Evolutionary conservation across 2,113 vertebrate species (phyloP).

Genomic region (Hemicordylus capensis): DNA sequence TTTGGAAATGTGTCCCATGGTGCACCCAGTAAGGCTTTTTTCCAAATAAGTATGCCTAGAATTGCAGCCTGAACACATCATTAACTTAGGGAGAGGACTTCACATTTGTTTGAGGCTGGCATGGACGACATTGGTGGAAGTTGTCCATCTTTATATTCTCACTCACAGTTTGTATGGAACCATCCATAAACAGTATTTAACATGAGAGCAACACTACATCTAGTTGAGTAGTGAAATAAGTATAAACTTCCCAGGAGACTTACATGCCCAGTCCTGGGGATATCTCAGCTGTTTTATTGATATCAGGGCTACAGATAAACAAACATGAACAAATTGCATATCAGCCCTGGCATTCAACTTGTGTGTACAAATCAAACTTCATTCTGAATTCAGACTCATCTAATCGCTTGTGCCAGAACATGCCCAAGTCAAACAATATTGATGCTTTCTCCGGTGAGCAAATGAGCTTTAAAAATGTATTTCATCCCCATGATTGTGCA

Average conservation of each 20-base stretch:
- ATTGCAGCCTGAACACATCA: no score
- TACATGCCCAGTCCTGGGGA: background rate
- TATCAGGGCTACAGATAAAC: background rate
- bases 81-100: no score
- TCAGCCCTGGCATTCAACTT: background rate
- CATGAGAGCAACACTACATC: background rate
- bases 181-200: background rate
- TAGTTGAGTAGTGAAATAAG: background rate
- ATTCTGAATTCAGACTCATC: background rate
- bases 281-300: background rate
- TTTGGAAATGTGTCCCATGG: no score
- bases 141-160: background rate
- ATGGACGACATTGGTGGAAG: background rate
- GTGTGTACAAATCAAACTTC: background rate
- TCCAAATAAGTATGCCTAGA: no score
- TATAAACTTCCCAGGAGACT: background rate
- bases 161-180: background rate
- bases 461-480: background rate
- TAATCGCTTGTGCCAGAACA: background rate
- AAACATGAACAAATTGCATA: background rate
- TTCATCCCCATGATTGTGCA: background rate
- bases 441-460: background rate
- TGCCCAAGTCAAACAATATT: background rate
- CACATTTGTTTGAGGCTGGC: no score
- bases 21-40: no score